Base-by-base conservation (phyloP, 2,888 invertebrate genomes). In the Podabrus alpinus region DNA sequence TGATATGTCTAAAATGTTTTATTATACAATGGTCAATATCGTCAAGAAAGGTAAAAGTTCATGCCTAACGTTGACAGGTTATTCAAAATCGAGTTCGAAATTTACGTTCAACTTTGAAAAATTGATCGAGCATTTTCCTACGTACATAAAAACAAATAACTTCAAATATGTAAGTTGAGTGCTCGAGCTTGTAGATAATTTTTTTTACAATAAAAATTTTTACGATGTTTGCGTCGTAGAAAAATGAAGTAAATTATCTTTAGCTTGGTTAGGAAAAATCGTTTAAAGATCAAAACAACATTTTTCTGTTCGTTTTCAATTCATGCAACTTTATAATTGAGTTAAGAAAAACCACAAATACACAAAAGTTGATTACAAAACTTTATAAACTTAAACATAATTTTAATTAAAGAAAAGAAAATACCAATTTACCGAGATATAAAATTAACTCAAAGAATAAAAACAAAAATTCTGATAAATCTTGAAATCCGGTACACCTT, bases 401-500 rank as follows among this genome's bases (percentile, higher is more conserved):
- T 68, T 25, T 68, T 60, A 61, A 64, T 64, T 64, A 64, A 25
- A 61, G 16, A 15, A 72, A 73, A 73, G 69, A 64, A 73, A 73
- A 66, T 59, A 21, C 69, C 66, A 73, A 73, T 69, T 59, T 59
- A 68, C 13, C 25, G n/a, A 15, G 45, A 59, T 71, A 73, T 76
- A 73, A 76, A 71, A 70, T 76, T 66, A 76, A 76, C 68, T 73
- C 71, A 76, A 76, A 71, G 71, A 73, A 73, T 70, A 76, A 73
- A 76, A 76, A 73, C 73, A 76, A 73, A 71, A 71, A 73, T 70
- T 64, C 71, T 76, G 76, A 71, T 61, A 66, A 76, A 76, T 71
- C 69, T 72, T 69, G 67, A 76, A 74, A 69, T 72, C 72, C 71
- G 60, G 73, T 72, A 74, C 76, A 77, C 78, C 79, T 78, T 77